Percentiles rank a stretch among this genome's conserved stretches.
These are phyloP conservation scores for Gambusia yucatana DNA, from an alignment of 2,797 vertebrate genomes.

Conservation along the genomic window DNA sequence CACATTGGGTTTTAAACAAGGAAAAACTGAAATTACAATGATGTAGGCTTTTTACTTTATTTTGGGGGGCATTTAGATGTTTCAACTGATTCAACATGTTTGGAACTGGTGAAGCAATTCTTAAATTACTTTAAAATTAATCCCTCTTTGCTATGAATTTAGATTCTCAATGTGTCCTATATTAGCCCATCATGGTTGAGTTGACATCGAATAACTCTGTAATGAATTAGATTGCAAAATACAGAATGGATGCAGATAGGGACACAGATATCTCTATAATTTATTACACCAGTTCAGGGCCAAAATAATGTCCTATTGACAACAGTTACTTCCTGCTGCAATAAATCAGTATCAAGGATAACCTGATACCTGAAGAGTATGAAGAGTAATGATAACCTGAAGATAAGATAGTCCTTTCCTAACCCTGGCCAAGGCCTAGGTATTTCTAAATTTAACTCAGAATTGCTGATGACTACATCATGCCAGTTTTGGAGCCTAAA, in stretches of 20 bases:
- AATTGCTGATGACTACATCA: not conserved
- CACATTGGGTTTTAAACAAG: not conserved
- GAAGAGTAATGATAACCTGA: not conserved
- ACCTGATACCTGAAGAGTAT: too few species aligned
- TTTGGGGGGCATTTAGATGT: not conserved
- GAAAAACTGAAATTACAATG: not conserved
- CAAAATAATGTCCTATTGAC: slow-evolving; percentile 38
- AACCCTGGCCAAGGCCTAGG: not conserved
- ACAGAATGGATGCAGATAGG: slow-evolving; percentile 30
- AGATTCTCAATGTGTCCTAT: slow-evolving; percentile 16
- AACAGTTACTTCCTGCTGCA: not conserved
- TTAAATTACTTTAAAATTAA: not conserved
- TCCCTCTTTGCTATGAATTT: slow-evolving; percentile 1
- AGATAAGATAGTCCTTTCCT: not conserved
- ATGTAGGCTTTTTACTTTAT: not conserved
- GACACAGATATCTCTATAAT: slow-evolving; percentile 47
- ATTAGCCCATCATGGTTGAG: slow-evolving; percentile 26
- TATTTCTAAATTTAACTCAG: not conserved
- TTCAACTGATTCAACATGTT: slow-evolving; percentile 1
- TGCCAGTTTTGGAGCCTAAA: not conserved
- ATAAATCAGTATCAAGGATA: not conserved
- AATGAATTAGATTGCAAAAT: slow-evolving; percentile 51
- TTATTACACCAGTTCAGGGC: slow-evolving; percentile 33
- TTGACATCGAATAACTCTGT: slow-evolving; percentile 43
- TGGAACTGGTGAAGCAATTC: slow-evolving; percentile 6